phyloP scores from a whole-genome alignment of 30 jellyfish, hydroid and myxozoan genomes.

The Pseudorhiza aurosa region DNA sequence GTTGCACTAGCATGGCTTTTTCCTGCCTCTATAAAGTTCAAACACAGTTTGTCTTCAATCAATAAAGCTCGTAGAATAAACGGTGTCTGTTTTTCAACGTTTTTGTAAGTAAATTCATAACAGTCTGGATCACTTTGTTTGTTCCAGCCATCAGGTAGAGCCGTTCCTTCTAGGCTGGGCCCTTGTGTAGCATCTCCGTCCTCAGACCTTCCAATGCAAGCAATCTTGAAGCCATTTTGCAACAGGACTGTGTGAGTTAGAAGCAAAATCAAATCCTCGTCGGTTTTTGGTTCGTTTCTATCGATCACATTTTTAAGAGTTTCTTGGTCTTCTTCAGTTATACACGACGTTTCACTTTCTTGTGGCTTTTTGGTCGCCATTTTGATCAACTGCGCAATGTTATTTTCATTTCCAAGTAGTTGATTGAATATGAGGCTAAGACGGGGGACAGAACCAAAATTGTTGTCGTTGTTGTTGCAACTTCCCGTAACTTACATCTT shows the following conservation, averaged over 20 bases:
- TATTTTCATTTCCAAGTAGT: slow-evolving; percentile 3
- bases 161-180: slow-evolving; percentile 6
- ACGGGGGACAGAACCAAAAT: not conserved
- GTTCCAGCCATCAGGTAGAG: slow-evolving; percentile 63
- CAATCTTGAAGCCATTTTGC: slow-evolving; percentile 25
- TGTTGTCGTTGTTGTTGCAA: not conserved
- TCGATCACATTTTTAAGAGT: slow-evolving; percentile 4
- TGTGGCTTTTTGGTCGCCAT: slow-evolving; percentile 32
- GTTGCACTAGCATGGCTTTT: slow-evolving; percentile 37
- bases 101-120: slow-evolving; percentile 34
- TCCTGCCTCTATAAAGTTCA: slow-evolving; percentile 25
- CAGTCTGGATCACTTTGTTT: slow-evolving; percentile 60
- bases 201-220: slow-evolving; percentile 16
- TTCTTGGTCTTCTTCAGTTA: not conserved
- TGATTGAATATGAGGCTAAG: not conserved
- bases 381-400: not conserved
- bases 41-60: slow-evolving; percentile 43
- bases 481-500: no score
- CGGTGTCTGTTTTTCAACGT: not conserved
- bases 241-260: slow-evolving; percentile 37
- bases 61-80: slow-evolving; percentile 17
- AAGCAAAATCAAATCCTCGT: slow-evolving; percentile 34
- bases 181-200: not conserved
- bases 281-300: slow-evolving; percentile 24
- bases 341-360: not conserved